Evolutionary conservation across 2,113 vertebrate species (phyloP).

Genomic region (Chroicocephalus ridibundus): DNA sequence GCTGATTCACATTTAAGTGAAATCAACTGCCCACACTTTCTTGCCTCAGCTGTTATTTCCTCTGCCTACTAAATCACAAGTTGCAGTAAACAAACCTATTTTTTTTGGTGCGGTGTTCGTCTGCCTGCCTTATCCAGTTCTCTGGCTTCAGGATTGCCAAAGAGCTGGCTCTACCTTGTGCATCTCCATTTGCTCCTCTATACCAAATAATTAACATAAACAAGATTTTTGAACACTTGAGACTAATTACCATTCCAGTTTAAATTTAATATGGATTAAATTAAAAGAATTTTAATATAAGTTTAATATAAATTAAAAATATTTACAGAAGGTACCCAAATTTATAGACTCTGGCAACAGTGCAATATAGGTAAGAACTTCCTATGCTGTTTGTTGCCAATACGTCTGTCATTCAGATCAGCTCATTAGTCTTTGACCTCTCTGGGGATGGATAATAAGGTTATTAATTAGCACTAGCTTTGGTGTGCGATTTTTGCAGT

Average conservation of each 20-base stretch:
- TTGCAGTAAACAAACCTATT: background rate
- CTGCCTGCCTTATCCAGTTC: background rate
- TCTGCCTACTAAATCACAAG: background rate
- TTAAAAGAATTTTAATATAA: background rate
- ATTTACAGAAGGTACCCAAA: background rate
- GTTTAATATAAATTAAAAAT: background rate
- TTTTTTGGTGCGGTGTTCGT: background rate
- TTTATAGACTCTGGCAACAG: background rate
- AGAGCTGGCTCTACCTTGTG: background rate
- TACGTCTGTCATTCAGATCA: background rate
- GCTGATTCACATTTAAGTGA: background rate
- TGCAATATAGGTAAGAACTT: background rate
- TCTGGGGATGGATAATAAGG: constrained; percentile 9
- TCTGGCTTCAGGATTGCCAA: background rate
- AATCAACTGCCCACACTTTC: background rate
- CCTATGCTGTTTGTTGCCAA: background rate
- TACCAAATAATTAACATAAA: background rate
- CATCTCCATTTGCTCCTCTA: background rate
- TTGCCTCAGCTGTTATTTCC: background rate
- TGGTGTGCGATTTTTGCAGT: background rate
- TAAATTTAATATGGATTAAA: background rate
- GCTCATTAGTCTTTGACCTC: constrained; percentile 30
- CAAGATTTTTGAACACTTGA: background rate
- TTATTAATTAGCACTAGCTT: constrained; percentile 41
- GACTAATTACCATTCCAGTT: background rate